These are phyloP conservation scores for Globicephala melas DNA, from an alignment of 2,113 vertebrate species.

Conservation along the genomic window DNA sequence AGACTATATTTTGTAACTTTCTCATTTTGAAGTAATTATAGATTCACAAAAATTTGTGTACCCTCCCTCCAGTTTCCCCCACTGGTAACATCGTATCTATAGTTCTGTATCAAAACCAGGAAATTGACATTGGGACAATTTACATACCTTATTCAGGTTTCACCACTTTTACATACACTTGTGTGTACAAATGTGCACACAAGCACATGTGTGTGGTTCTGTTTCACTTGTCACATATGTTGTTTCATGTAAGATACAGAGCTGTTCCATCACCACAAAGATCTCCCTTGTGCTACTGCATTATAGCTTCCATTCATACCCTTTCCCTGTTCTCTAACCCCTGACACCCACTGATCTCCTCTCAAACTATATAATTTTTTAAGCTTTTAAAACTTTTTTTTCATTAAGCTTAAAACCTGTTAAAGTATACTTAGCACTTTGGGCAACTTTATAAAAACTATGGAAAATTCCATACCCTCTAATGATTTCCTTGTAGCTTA, in stretches of 20 bases:
- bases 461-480: background rate
- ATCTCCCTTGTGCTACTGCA: background rate
- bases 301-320: background rate
- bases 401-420: background rate
- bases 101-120: background rate
- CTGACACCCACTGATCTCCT: background rate
- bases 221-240: background rate
- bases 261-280: background rate
- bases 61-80: background rate
- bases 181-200: background rate
- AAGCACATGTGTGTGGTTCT: background rate
- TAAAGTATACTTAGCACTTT: background rate
- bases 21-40: background rate
- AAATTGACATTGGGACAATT: background rate
- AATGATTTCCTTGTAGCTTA: background rate
- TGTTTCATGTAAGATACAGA: background rate
- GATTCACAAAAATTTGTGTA: background rate
- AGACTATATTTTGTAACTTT: background rate
- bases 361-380: background rate
- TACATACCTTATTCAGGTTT: background rate
- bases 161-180: background rate
- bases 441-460: background rate
- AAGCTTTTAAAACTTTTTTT: background rate
- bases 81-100: background rate
- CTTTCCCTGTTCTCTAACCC: background rate